Percentiles rank a stretch among this genome's conserved stretches.
Evolutionary conservation across 2,888 invertebrate genomes (phyloP).

Genomic region (Abrostola triplasia): DNA sequence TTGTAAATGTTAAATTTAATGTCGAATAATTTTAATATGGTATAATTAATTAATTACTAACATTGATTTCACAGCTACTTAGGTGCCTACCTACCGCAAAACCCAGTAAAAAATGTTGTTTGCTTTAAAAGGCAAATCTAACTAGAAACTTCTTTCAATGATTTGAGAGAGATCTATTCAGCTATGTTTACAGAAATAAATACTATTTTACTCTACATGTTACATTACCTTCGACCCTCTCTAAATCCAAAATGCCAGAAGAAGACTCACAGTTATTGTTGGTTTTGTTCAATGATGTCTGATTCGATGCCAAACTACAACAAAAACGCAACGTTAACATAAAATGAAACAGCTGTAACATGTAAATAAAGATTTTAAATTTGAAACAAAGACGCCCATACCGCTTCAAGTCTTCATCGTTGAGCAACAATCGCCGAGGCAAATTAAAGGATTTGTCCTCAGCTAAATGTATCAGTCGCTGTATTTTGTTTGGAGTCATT

Average conservation of each 20-base stretch:
- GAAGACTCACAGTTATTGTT: conserved; percentile 70
- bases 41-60: too few relatives aligned
- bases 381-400: conserved; percentile 35
- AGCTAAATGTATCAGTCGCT: conserved; percentile 77
- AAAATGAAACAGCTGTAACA: conserved; percentile 45
- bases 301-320: conserved; percentile 60
- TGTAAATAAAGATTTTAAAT: conserved; percentile 8
- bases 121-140: too few relatives aligned
- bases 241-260: conserved; percentile 81
- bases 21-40: too few relatives aligned
- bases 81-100: too few relatives aligned
- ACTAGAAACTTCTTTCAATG: too few relatives aligned
- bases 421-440: conserved; percentile 60
- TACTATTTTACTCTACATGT: background rate
- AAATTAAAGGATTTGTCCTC: conserved; percentile 76
- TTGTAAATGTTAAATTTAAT: too few relatives aligned
- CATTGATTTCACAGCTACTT: too few relatives aligned
- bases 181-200: too few relatives aligned
- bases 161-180: too few relatives aligned
- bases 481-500: conserved; percentile 81
- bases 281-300: conserved; percentile 41
- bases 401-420: conserved; percentile 68
- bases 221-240: conserved; percentile 75
- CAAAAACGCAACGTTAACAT: conserved; percentile 43
- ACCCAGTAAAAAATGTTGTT: too few relatives aligned